phyloP scores from a whole-genome alignment of 1,140 invertebrate genomes.

The Apis cerana region DNA sequence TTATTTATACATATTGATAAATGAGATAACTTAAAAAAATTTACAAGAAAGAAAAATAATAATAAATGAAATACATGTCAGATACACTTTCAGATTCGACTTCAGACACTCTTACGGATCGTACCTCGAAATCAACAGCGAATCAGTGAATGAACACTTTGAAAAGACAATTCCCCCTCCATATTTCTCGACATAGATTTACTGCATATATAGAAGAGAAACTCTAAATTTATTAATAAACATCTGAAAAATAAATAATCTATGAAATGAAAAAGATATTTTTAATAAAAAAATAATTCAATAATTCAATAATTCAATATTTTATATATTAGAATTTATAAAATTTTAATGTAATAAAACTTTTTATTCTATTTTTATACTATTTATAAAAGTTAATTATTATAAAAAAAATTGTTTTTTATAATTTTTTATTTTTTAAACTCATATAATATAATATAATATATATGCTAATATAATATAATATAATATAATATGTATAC shows the following conservation, averaged over 20 bases:
- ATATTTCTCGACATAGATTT: not conserved
- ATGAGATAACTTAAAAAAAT: conserved; percentile 53
- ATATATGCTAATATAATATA: too few relatives aligned
- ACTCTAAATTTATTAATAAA: not conserved
- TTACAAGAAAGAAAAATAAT: conserved; percentile 56
- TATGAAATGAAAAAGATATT: not conserved
- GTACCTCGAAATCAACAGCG: conserved; percentile 64
- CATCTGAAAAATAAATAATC: too few relatives aligned
- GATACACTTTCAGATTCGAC: conserved; percentile 78
- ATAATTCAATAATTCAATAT: too few relatives aligned
- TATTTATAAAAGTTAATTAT: not conserved
- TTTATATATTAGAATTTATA: too few relatives aligned
- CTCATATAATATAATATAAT: not conserved
- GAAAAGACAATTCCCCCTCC: conserved; percentile 20
- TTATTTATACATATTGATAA: conserved; percentile 69
- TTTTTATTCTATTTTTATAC: not conserved
- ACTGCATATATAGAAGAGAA: not conserved
- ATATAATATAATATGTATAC: not conserved
- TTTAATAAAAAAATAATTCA: not conserved
- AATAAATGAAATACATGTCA: conserved; percentile 39
- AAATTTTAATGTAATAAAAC: not conserved
- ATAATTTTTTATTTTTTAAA: not conserved
- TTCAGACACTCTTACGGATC: conserved; percentile 75
- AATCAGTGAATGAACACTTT: conserved; percentile 48
- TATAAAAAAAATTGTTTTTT: not conserved